Evolutionary conservation across 1,140 invertebrate genomes (phyloP).

Genomic region (Drepana arcuata): DNA sequence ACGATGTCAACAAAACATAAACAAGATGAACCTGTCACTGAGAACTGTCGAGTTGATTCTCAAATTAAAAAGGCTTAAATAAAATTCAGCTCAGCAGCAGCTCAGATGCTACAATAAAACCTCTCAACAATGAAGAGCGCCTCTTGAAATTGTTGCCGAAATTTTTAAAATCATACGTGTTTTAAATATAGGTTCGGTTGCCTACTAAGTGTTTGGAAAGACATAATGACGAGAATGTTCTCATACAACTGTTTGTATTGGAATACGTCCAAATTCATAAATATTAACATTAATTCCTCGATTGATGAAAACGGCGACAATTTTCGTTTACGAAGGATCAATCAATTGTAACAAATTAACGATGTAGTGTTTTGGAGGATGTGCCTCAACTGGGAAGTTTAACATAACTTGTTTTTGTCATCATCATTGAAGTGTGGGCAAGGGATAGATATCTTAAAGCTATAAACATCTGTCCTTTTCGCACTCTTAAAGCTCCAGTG

Average conservation of each 20-base stretch:
- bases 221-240: conserved; percentile 55
- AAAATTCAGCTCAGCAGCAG: not conserved
- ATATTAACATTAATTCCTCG: conserved; percentile 48
- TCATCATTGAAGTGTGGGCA: too few species aligned
- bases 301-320: conserved; percentile 49
- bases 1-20: not conserved
- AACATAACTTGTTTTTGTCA: too few species aligned
- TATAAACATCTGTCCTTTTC: too few species aligned
- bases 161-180: too few species aligned
- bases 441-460: too few species aligned
- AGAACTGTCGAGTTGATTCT: not conserved
- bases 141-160: too few species aligned
- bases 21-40: not conserved
- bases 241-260: conserved; percentile 49
- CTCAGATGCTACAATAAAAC: conserved; percentile 1
- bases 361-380: too few species aligned
- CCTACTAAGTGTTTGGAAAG: conserved; percentile 44
- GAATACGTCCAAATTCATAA: conserved; percentile 53
- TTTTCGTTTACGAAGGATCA: too few species aligned
- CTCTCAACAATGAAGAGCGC: conserved; percentile 45
- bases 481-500: too few species aligned
- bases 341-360: too few species aligned
- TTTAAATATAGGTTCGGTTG: too few species aligned
- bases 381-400: too few species aligned
- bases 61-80: not conserved